Percentiles rank a stretch among this genome's conserved stretches.
Evolutionary conservation across 2,888 invertebrate genomes (phyloP).

Genomic region (Clunio marinus): DNA sequence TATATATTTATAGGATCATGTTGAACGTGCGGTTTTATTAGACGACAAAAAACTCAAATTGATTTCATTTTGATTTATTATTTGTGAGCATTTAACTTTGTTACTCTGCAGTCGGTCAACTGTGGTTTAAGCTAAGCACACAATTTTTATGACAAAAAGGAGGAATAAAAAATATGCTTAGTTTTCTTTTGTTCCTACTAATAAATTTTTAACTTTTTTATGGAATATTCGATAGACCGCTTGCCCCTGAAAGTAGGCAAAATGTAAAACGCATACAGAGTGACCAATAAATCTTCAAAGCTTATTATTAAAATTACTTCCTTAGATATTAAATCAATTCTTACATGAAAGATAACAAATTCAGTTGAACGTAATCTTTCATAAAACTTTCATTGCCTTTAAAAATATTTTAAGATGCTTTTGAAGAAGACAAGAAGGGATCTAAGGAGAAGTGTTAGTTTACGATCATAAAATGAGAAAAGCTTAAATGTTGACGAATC

Average conservation of each 20-base stretch:
- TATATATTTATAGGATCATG: not conserved
- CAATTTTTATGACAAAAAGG: not conserved
- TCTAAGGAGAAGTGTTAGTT: no score
- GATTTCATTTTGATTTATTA: slow-evolving; percentile 19
- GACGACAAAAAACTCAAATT: slow-evolving; percentile 8
- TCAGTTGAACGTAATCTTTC: no score
- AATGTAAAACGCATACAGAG: not conserved
- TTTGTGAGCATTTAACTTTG: not conserved
- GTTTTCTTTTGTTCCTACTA: not conserved
- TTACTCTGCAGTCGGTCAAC: not conserved
- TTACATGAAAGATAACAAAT: no score
- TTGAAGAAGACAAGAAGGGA: no score
- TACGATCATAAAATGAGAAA: no score
- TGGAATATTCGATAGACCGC: not conserved
- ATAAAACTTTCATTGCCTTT: no score
- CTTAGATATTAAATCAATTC: no score
- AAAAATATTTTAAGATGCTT: no score
- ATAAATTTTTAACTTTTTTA: not conserved
- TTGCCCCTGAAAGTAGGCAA: not conserved
- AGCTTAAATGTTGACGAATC: no score
- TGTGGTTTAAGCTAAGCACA: not conserved
- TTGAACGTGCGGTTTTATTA: slow-evolving; percentile 11
- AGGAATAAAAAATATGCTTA: not conserved
- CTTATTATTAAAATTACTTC: no score
- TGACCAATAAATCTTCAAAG: slow-evolving; percentile 17